A percentile compares a stretch with the other conserved stretches of the same genome.
Conservation (phyloP, 1,140 invertebrate species). For the Drosophila seguyi region DNA sequence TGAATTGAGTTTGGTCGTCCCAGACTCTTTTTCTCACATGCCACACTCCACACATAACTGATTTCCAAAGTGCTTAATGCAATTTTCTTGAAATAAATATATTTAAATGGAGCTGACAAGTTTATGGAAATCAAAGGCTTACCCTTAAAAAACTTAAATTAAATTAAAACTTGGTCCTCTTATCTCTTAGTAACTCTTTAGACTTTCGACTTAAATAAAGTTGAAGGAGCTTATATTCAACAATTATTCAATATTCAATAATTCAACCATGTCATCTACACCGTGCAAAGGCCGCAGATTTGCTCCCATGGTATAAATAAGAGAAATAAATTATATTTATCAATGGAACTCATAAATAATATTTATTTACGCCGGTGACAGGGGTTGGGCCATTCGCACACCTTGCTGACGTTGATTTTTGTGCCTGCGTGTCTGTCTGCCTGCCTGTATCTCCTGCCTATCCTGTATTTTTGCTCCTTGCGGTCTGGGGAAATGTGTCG, state of each 20-base stretch:
- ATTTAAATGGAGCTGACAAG: not conserved
- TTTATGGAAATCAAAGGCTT: not conserved
- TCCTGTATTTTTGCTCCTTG: not conserved
- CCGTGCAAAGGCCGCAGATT: not conserved
- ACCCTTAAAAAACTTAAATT: not conserved
- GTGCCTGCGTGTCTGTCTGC: not conserved
- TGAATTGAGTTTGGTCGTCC: constrained; percentile 28
- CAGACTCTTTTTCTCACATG: constrained; percentile 13
- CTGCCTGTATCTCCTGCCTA: not conserved
- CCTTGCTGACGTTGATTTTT: constrained; percentile 29
- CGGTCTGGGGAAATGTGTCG: not conserved
- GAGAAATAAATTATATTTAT: constrained; percentile 64
- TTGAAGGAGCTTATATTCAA: not conserved
- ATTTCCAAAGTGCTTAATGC: constrained; percentile 25
- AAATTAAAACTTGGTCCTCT: too few relatives aligned
- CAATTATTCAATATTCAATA: constrained; percentile 14
- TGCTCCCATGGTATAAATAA: constrained; percentile 39
- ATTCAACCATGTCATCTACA: constrained; percentile 7
- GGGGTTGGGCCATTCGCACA: constrained; percentile 38
- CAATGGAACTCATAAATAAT: constrained; percentile 61
- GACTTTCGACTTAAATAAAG: not conserved
- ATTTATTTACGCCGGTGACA: constrained; percentile 54
- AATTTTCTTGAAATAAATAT: constrained; percentile 2
- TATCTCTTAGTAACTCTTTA: not conserved
- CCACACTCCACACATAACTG: constrained; percentile 14